Evolutionary conservation across 2,797 vertebrate species (phyloP).

Genomic region (Pangasius larnaudii): DNA sequence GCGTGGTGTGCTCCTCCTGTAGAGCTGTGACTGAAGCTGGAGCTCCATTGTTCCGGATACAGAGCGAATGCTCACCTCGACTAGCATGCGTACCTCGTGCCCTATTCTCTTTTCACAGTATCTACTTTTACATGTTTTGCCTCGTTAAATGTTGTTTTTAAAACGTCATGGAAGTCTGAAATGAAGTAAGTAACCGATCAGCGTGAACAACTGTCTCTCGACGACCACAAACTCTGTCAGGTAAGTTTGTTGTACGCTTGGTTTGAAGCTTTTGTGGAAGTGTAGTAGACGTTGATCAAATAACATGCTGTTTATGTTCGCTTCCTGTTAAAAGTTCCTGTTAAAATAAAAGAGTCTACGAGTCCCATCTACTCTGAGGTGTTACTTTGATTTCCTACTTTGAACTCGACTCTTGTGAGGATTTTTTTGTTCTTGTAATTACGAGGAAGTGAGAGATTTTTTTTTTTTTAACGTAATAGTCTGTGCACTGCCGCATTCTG

Average conservation of each 20-base stretch:
- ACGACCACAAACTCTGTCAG: background rate
- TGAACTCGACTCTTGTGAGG: background rate
- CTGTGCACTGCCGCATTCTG: background rate
- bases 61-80: background rate
- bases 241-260: slow-evolving; percentile 11
- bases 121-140: background rate
- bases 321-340: background rate
- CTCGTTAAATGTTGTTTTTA: background rate
- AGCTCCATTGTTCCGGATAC: background rate
- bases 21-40: background rate
- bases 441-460: background rate
- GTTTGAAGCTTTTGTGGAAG: background rate
- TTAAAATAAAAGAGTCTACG: background rate
- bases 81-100: background rate
- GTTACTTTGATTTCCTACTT: background rate
- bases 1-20: background rate
- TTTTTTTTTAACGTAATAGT: background rate
- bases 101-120: background rate
- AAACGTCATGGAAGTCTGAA: background rate
- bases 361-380: background rate
- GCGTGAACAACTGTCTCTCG: background rate
- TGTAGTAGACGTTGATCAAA: background rate
- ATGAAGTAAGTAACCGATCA: background rate
- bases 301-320: background rate
- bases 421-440: background rate